A percentile compares a stretch with the other conserved stretches of the same genome.
Conservation (phyloP, 64 coral and sea anemone species). For the Astreopora myriophthalma region DNA sequence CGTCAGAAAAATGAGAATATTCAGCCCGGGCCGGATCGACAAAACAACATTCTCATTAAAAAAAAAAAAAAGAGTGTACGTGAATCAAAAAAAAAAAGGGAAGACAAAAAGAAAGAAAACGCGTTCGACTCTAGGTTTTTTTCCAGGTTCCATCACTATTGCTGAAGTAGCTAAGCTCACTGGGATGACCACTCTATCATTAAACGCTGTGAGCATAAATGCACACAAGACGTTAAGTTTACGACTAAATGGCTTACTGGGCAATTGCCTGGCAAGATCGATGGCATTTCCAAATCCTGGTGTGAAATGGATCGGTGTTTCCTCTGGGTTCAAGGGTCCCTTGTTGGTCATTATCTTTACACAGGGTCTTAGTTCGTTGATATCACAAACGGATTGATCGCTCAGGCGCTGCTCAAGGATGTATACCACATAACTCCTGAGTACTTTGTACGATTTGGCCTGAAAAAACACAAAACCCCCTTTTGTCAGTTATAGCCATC, state of each 20-base stretch:
- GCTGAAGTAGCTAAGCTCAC: background rate
- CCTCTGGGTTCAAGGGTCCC: constrained; percentile 58
- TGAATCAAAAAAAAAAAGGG: too few species aligned
- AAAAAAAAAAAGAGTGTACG: too few species aligned
- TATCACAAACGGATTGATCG: constrained; percentile 67
- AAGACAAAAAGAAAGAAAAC: too few species aligned
- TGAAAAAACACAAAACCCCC: background rate
- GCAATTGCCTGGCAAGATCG: constrained; percentile 60
- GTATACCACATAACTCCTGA: constrained; percentile 78
- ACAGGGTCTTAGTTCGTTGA: constrained; percentile 78
- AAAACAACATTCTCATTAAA: too few species aligned
- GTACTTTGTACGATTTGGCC: constrained; percentile 48
- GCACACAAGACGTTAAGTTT: background rate
- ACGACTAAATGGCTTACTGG: constrained; percentile 51
- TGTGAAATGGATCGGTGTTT: constrained; percentile 79
- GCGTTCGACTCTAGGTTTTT: too few species aligned
- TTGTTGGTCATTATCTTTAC: constrained; percentile 82
- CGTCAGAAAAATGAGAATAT: too few species aligned
- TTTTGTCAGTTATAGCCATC: background rate
- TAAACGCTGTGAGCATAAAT: background rate
- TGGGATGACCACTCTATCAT: background rate
- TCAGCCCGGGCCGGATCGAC: too few species aligned
- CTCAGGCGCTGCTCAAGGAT: constrained; percentile 57
- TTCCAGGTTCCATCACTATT: too few species aligned
- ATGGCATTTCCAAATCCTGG: constrained; percentile 71